Evolutionary conservation across 1,140 invertebrate species (phyloP).

Genomic region (Bombus polaris): DNA sequence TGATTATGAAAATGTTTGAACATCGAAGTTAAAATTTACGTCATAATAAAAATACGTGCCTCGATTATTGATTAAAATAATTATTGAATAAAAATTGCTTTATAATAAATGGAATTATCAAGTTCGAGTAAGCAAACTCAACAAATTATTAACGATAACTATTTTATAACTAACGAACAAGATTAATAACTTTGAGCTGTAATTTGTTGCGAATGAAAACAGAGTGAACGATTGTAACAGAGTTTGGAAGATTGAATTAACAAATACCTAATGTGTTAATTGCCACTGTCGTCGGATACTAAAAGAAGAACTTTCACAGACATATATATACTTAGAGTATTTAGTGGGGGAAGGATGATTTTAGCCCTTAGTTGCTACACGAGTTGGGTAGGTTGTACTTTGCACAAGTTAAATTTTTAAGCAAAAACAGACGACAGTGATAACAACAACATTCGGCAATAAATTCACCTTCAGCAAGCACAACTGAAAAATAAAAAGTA

Average conservation of each 20-base stretch:
- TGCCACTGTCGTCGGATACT: background rate
- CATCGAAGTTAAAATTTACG: too few relatives aligned
- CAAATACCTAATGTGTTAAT: background rate
- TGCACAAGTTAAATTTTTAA: background rate
- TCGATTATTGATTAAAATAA: too few relatives aligned
- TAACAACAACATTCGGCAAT: background rate
- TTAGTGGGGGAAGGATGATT: background rate
- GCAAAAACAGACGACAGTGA: too few relatives aligned
- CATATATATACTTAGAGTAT: background rate
- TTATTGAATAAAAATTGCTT: too few relatives aligned
- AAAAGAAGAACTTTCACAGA: background rate
- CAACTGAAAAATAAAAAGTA: background rate
- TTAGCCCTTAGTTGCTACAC: slow-evolving; percentile 10
- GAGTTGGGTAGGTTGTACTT: background rate
- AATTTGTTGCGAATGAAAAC: too few relatives aligned
- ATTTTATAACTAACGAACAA: background rate
- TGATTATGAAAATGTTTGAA: background rate
- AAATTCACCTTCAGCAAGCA: too few relatives aligned
- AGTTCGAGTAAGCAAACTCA: background rate
- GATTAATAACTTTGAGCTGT: too few relatives aligned
- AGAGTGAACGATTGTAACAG: too few relatives aligned
- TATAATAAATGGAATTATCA: background rate
- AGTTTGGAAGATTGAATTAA: background rate
- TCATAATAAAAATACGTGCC: too few relatives aligned
- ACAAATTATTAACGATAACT: background rate